These are phyloP conservation scores for Drosophila mayri DNA, from an alignment of 1,140 invertebrate genomes.

Conservation along the genomic window DNA sequence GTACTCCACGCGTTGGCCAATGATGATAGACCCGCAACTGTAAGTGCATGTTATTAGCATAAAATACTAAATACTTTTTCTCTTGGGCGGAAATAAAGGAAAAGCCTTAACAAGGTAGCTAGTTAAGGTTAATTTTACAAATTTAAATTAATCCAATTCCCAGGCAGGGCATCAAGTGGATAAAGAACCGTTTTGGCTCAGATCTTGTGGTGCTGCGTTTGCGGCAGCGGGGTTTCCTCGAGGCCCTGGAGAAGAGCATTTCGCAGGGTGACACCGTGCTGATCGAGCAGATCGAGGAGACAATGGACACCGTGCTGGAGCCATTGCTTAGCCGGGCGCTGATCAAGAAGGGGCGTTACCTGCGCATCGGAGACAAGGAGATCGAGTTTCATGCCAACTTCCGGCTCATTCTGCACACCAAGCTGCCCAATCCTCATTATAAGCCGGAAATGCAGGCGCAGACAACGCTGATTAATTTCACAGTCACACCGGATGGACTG, in stretches of 20 bases:
- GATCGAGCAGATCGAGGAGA: conserved; percentile 96
- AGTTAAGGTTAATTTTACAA: not conserved
- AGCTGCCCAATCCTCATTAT: conserved; percentile 97
- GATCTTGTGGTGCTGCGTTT: conserved; percentile 91
- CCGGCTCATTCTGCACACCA: conserved; percentile 96
- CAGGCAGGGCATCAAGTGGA: conserved; percentile 97
- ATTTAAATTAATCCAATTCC: not conserved
- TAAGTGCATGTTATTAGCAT: conserved; percentile 38
- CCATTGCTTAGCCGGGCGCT: conserved; percentile 94
- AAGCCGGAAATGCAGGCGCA: conserved; percentile 99
- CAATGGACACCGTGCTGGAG: conserved; percentile 95
- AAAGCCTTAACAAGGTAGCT: no score
- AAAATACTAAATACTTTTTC: not conserved
- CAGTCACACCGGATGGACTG: conserved; percentile 95
- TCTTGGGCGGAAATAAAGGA: not conserved
- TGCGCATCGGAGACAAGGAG: conserved; percentile 95
- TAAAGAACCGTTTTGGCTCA: conserved; percentile 93
- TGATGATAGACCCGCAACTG: conserved; percentile 97
- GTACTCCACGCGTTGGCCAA: conserved; percentile 96
- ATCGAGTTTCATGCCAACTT: conserved; percentile 95
- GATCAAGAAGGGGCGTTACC: conserved; percentile 92
- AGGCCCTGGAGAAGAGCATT: conserved; percentile 93
- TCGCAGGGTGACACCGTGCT: conserved; percentile 91
- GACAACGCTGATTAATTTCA: conserved; percentile 97
- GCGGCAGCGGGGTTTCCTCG: conserved; percentile 93